Evolutionary conservation across 1,140 invertebrate species (phyloP).

Genomic region (Neuroterus valhalla): DNA sequence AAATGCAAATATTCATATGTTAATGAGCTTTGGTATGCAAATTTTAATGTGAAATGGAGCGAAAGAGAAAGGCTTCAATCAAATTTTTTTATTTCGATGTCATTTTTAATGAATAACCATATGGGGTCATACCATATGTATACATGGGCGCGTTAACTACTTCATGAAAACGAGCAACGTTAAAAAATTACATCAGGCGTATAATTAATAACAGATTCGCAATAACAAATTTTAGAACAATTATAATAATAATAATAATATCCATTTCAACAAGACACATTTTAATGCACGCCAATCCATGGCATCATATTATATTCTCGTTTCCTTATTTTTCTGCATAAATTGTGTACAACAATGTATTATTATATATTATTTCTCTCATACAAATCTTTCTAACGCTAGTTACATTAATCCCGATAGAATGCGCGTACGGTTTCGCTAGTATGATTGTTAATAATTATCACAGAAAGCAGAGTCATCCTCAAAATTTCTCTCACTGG

Average conservation of each 20-base stretch:
- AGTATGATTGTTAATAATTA: slow-evolving; percentile 75
- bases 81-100: slow-evolving; percentile 57
- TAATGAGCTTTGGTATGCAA: too few species aligned
- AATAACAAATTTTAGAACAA: slow-evolving; percentile 60
- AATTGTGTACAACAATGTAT: slow-evolving; percentile 45
- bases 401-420: slow-evolving; percentile 46
- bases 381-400: slow-evolving; percentile 41
- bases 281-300: slow-evolving; percentile 41
- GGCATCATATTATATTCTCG: slow-evolving; percentile 28
- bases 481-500: slow-evolving; percentile 35
- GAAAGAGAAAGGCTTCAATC: background rate
- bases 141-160: slow-evolving; percentile 71
- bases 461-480: slow-evolving; percentile 74
- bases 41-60: background rate
- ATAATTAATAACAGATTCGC: slow-evolving; percentile 52
- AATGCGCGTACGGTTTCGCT: slow-evolving; percentile 57
- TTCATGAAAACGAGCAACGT: slow-evolving; percentile 69
- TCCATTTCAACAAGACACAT: slow-evolving; percentile 58
- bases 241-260: slow-evolving; percentile 43
- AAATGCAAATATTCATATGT: too few species aligned
- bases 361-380: slow-evolving; percentile 49
- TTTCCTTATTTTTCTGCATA: slow-evolving; percentile 34
- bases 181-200: slow-evolving; percentile 51
- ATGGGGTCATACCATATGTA: slow-evolving; percentile 71
- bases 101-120: slow-evolving; percentile 69